Evolutionary conservation across 2,888 invertebrate species (phyloP).

Genomic region (Anagyrus pseudococci): DNA sequence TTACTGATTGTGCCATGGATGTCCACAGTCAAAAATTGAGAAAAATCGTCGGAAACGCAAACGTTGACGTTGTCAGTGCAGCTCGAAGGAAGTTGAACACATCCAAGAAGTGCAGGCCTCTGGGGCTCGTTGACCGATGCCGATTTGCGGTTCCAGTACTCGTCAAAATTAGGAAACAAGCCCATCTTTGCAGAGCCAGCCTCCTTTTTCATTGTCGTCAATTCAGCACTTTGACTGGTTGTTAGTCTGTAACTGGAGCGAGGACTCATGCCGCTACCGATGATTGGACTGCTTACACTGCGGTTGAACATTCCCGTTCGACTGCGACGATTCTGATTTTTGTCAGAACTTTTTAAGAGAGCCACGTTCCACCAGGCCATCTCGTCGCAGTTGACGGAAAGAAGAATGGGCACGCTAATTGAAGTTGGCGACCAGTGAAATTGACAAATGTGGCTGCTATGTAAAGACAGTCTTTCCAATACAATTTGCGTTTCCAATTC

Average conservation of each 20-base stretch:
- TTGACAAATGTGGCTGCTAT: conserved; percentile 48
- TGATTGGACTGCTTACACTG: conserved; percentile 45
- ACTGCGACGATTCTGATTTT: conserved; percentile 43
- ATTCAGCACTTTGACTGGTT: conserved; percentile 34
- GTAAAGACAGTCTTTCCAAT: conserved; percentile 46
- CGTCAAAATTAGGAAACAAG: not conserved
- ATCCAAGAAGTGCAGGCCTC: conserved; percentile 48
- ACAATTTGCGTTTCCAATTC: too few relatives aligned
- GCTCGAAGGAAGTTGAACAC: conserved; percentile 51
- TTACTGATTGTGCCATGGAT: conserved; percentile 54
- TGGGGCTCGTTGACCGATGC: conserved; percentile 42
- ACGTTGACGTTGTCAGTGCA: conserved; percentile 52
- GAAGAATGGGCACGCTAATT: conserved; percentile 48
- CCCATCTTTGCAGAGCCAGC: not conserved
- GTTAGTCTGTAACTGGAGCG: conserved; percentile 39
- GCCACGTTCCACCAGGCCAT: conserved; percentile 56
- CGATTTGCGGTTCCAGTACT: conserved; percentile 52
- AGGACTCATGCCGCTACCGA: conserved; percentile 36
- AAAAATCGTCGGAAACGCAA: conserved; percentile 54
- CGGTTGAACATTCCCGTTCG: conserved; percentile 48
- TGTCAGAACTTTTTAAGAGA: conserved; percentile 33
- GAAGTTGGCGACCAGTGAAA: conserved; percentile 53
- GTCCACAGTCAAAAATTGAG: conserved; percentile 55
- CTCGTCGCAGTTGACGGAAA: conserved; percentile 54
- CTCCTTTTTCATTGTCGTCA: not conserved